Evolutionary conservation across 1,140 invertebrate species (phyloP), one percentile per base, ranked within the genome.

Genomic region (Brachionus plicatilis): DNA sequence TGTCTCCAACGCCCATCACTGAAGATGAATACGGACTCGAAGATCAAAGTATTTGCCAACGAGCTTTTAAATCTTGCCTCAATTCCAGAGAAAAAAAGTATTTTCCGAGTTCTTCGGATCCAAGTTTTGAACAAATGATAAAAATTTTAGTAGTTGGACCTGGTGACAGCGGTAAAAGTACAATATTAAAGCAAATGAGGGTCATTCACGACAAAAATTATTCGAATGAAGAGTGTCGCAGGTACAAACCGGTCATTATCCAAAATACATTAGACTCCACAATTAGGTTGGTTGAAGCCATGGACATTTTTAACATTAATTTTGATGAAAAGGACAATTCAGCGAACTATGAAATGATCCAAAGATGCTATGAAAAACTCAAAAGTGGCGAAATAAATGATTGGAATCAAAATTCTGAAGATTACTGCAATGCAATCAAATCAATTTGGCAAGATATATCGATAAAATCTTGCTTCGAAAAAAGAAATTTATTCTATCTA

Each of bases 181-280:
- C 97, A 86, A 99, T 99, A 90, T 96, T 99, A 86, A 99, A 99
- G 92, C 98, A 99, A 92, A 99, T 99, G 97, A 93, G 96, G 89
- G 99, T 99, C 91, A 93, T 99, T 87, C 98, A 99, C 92, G 96
- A 99, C 85, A 96, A 99, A 92, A 96, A 96, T 86, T 98, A 97
- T 92, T 97, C 94, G 89, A 94, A 95, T 92, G 92, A 93, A n/a
- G 78, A 82, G 75, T 53, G 83, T 70, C 85, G 85, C 47, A 85
- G 75, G 12, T 82, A 43, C 9, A 82, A 82, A 27, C 79, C 79
- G 9, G 12, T 82, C 33, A 68, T 82, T 24, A 68, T 82, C 14
- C 53, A 68, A 37, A 82, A 82, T 37, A 65, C 66, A n/a, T 17
- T 82, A 20, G 53, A 60, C 11, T 82, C 79, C 0, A 9, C 41